phyloP scores from a whole-genome alignment of 2,113 vertebrate genomes.

The Rhynchomys soricoides region DNA sequence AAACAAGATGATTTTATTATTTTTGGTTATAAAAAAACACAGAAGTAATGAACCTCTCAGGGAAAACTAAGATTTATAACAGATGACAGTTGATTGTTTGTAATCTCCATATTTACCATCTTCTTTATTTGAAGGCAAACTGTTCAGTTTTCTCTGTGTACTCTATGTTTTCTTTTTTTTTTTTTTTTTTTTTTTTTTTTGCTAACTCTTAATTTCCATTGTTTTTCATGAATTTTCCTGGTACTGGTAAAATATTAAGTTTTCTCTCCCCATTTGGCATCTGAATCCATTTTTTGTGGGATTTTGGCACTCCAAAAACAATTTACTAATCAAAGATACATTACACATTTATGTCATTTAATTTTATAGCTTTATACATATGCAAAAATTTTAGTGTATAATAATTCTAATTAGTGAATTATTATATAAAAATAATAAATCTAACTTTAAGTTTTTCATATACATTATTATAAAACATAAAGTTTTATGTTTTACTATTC shows the following conservation, averaged over 20 bases:
- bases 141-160: background rate
- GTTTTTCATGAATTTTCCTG: background rate
- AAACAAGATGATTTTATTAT: slow-evolving; percentile 6
- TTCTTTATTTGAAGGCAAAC: background rate
- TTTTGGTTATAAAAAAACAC: background rate
- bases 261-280: background rate
- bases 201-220: background rate
- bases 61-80: slow-evolving; percentile 4
- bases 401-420: slow-evolving; percentile 8
- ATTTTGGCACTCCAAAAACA: background rate
- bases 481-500: background rate
- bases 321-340: background rate
- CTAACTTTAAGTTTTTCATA: background rate
- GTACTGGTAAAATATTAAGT: background rate
- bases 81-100: background rate
- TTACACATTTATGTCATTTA: slow-evolving; percentile 39
- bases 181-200: background rate
- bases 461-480: background rate
- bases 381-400: background rate
- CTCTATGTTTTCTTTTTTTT: background rate
- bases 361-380: slow-evolving; percentile 27
- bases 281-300: background rate
- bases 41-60: background rate
- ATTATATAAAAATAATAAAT: background rate
- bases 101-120: background rate